Percentiles rank a stretch among this genome's conserved stretches.
Conservation (phyloP, 2,113 vertebrate genomes). For the Mirounga angustirostris region DNA sequence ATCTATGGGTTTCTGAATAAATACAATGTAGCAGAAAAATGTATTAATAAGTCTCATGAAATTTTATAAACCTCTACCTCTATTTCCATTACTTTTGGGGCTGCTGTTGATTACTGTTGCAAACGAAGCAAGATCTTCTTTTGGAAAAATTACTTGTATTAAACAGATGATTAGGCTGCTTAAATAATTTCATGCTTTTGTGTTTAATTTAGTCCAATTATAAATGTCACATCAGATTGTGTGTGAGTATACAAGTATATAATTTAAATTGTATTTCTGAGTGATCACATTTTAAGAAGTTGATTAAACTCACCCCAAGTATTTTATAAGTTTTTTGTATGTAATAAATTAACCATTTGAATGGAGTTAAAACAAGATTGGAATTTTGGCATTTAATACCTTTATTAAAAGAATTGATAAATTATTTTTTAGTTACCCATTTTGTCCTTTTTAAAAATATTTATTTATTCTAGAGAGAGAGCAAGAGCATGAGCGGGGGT, state of each 20-base stretch:
- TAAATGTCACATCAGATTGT: conserved; percentile 72
- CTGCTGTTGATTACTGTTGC: conserved; percentile 42
- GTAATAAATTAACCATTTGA: conserved; percentile 49
- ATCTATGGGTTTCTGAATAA: not conserved
- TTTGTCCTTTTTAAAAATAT: not conserved
- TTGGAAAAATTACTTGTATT: conserved; percentile 76
- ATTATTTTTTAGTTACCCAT: conserved; percentile 27
- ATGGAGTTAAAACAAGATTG: conserved; percentile 51
- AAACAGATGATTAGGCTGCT: conserved; percentile 75
- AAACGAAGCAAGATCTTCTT: conserved; percentile 60
- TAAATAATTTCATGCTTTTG: conserved; percentile 75
- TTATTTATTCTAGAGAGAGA: not conserved
- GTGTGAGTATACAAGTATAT: conserved; percentile 53
- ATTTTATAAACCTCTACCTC: not conserved
- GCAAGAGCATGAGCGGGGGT: not conserved
- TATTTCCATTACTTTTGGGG: conserved; percentile 48
- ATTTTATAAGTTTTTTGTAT: conserved; percentile 54
- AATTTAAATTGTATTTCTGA: conserved; percentile 76
- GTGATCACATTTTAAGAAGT: conserved; percentile 67
- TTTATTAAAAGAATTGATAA: conserved; percentile 54
- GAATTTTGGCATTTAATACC: conserved; percentile 53
- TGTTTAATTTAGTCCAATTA: conserved; percentile 76
- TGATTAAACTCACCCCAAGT: conserved; percentile 66
- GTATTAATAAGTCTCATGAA: not conserved
- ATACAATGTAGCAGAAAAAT: conserved; percentile 20